These are phyloP conservation scores for Mirza zaza DNA, from an alignment of 2,113 vertebrate genomes.

Conservation along the genomic window DNA sequence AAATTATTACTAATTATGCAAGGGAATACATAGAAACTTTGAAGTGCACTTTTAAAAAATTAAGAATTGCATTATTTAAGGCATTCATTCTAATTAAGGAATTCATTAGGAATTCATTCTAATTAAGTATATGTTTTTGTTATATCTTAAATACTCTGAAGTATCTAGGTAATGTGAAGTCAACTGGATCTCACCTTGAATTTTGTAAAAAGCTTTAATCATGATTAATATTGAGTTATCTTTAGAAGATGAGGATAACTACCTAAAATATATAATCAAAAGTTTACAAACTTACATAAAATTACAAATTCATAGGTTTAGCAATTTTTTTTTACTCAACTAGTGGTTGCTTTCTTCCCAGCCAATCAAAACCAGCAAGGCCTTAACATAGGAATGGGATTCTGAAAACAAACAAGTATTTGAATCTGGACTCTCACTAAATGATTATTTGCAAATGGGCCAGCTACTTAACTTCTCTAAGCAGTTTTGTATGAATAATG, in stretches of 20 bases:
- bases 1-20: neutral
- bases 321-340: neutral
- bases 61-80: neutral
- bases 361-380: neutral
- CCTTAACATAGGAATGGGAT: neutral
- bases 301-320: neutral
- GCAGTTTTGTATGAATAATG: neutral
- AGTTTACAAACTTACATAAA: neutral
- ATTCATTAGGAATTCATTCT: neutral
- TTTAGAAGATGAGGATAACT: neutral
- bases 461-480: neutral
- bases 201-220: neutral
- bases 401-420: neutral
- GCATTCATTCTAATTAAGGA: neutral
- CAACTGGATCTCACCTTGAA: neutral
- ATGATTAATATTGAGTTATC: neutral
- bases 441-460: fast-evolving
- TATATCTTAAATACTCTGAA: neutral
- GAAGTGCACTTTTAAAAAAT: neutral
- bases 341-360: neutral
- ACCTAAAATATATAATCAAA: neutral
- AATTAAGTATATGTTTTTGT: neutral
- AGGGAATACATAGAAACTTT: neutral
- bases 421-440: neutral
- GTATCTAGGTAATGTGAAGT: neutral